phyloP scores from a whole-genome alignment of 2,113 vertebrate species.

The Pygoscelis adeliae region DNA sequence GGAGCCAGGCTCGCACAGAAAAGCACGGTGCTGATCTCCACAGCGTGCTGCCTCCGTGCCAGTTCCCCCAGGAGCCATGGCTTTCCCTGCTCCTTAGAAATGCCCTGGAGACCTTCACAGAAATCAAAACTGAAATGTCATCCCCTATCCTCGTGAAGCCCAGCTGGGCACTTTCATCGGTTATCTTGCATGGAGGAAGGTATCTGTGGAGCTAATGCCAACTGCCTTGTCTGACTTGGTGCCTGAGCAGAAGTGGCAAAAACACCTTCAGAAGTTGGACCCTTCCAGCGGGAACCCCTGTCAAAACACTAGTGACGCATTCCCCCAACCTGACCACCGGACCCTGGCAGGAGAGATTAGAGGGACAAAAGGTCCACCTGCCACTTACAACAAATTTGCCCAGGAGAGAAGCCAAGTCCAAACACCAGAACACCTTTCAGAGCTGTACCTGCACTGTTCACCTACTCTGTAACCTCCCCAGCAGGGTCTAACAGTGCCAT shows the following conservation, averaged over 20 bases:
- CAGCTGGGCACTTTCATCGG: fast-evolving
- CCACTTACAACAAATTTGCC: fast-evolving
- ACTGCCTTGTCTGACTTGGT: background rate
- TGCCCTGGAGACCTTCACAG: fast-evolving
- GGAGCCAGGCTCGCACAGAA: fast-evolving
- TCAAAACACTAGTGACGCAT: fast-evolving
- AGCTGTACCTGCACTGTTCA: background rate
- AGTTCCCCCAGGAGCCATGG: fast-evolving
- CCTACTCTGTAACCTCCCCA: background rate
- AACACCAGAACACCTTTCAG: background rate
- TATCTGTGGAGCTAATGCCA: fast-evolving
- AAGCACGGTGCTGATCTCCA: fast-evolving
- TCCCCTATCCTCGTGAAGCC: fast-evolving
- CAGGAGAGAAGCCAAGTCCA: background rate
- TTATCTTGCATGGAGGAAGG: background rate
- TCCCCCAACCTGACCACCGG: background rate
- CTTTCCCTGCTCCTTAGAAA: background rate
- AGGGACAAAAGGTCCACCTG: background rate
- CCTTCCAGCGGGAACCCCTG: background rate
- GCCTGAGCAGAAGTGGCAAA: background rate
- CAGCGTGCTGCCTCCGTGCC: fast-evolving
- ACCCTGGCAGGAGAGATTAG: background rate
- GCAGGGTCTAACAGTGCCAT: background rate
- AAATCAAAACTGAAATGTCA: fast-evolving
- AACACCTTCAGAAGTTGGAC: fast-evolving